Conservation (phyloP, 2,888 invertebrate genomes). For the Hydroisotoma schaefferi region DNA sequence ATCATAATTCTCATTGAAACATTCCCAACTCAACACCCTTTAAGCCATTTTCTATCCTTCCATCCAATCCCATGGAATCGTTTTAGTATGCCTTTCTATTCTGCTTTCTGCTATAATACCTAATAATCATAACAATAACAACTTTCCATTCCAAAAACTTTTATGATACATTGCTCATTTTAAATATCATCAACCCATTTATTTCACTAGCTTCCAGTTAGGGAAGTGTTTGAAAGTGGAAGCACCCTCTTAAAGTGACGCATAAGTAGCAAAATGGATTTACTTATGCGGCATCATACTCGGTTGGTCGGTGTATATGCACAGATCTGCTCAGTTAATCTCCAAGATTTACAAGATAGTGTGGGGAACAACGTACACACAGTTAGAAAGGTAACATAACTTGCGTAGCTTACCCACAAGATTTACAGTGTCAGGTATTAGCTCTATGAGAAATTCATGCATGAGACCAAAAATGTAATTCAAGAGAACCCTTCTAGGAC, state of each 20-base stretch:
- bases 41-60: not conserved
- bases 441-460: not conserved
- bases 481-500: too few species aligned
- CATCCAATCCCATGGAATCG: not conserved
- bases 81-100: too few species aligned
- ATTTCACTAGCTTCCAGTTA: not conserved
- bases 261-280: too few species aligned
- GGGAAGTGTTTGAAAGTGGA: not conserved
- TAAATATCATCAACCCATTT: not conserved
- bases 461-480: conserved; percentile 3
- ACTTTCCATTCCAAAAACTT: conserved; percentile 2
- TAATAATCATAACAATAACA: conserved; percentile 4
- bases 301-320: not conserved
- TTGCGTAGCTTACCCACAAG: conserved; percentile 10
- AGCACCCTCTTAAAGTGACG: too few species aligned
- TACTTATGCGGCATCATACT: too few species aligned
- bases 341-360: too few species aligned
- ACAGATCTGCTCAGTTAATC: too few species aligned
- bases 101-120: conserved; percentile 5
- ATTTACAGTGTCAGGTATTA: conserved; percentile 22
- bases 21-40: not conserved
- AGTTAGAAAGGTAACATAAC: not conserved
- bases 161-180: not conserved
- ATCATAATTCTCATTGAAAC: conserved; percentile 5
- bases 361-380: too few species aligned